Percentiles rank a stretch among this genome's conserved stretches.
Evolutionary conservation across 2,888 invertebrate genomes (phyloP).

Genomic region (Athalia rosae): DNA sequence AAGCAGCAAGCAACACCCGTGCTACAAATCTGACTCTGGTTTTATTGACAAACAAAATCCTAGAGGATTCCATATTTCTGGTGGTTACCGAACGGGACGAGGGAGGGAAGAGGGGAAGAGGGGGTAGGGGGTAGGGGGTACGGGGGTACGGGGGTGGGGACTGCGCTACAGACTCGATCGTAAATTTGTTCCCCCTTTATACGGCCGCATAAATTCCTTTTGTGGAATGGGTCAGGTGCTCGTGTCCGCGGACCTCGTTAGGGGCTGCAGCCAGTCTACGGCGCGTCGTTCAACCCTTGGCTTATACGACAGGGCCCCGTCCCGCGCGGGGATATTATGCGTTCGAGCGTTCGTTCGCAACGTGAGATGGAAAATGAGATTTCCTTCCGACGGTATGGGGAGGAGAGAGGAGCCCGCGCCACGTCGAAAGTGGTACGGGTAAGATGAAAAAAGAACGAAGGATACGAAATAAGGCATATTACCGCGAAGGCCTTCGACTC

Average conservation of each 20-base stretch:
- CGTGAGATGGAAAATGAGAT: no score
- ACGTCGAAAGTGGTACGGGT: conserved; percentile 1
- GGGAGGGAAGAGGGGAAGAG: background rate
- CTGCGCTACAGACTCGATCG: conserved; percentile 45
- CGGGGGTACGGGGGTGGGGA: background rate
- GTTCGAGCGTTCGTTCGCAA: no score
- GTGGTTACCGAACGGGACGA: conserved; percentile 34
- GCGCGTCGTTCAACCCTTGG: conserved; percentile 40
- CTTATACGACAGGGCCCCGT: conserved; percentile 25
- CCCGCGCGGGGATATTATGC: background rate
- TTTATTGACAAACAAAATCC: conserved; percentile 59
- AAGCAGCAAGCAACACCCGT: conserved; percentile 52
- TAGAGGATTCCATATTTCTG: conserved; percentile 59
- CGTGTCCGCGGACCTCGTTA: conserved; percentile 54
- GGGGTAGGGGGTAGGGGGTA: background rate
- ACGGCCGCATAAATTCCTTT: conserved; percentile 59
- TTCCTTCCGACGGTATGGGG: no score
- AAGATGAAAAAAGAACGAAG: background rate
- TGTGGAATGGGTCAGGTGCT: conserved; percentile 57
- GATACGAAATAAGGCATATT: background rate
- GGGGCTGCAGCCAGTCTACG: conserved; percentile 43
- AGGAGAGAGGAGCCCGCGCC: background rate
- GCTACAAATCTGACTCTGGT: conserved; percentile 55
- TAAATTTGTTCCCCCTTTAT: conserved; percentile 64
- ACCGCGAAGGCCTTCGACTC: background rate